Conservation (phyloP, 2,888 invertebrate genomes). For the Drosophila hawaiiensis region DNA sequence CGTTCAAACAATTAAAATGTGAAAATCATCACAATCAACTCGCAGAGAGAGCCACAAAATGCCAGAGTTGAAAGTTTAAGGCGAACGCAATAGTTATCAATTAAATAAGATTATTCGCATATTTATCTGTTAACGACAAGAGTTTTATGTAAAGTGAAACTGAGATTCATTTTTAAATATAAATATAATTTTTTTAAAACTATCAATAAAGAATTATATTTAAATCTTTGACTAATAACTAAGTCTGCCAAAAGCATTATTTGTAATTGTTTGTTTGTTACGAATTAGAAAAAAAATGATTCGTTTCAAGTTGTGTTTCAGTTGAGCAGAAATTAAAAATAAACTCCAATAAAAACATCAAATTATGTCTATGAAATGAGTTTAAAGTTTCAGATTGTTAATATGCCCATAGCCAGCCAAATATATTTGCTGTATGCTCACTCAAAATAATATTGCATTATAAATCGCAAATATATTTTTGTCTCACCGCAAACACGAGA, state of each 20-base stretch:
- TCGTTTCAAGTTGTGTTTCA: neutral
- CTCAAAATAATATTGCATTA: neutral
- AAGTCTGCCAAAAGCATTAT: too few relatives aligned
- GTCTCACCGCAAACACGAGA: neutral
- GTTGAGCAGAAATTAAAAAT: neutral
- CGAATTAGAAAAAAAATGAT: neutral
- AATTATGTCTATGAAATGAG: neutral
- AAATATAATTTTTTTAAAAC: neutral
- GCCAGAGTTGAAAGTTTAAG: neutral
- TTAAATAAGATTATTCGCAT: neutral
- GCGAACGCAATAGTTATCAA: neutral
- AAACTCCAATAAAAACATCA: neutral
- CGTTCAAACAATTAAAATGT: conserved; percentile 68
- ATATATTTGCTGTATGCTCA: neutral
- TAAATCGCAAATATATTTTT: neutral
- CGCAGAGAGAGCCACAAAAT: neutral
- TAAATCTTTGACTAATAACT: too few relatives aligned
- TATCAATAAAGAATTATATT: neutral
- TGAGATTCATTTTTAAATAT: neutral
- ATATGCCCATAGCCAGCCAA: neutral
- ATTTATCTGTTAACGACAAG: neutral
- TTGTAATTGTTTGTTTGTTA: neutral
- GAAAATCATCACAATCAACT: conserved; percentile 69
- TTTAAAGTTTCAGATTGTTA: neutral
- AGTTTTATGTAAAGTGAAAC: neutral